Evolutionary conservation across 2,888 invertebrate species (phyloP).

Genomic region (Morpho achilles): DNA sequence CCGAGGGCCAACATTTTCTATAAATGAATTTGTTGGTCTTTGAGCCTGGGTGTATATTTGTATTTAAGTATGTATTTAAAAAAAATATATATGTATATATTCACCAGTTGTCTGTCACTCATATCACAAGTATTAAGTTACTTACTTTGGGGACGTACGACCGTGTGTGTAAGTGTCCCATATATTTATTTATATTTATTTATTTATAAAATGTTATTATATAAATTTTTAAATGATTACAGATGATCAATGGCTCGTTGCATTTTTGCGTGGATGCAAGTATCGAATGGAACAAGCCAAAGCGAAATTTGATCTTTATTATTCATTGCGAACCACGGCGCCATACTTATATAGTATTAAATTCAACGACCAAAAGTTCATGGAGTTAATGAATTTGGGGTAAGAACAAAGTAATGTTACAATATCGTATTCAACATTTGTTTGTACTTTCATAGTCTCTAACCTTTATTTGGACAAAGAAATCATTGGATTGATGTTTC

Average conservation of each 20-base stretch:
- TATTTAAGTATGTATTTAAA: too few relatives aligned
- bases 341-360: constrained; percentile 64
- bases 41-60: too few relatives aligned
- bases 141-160: too few relatives aligned
- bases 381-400: constrained; percentile 42
- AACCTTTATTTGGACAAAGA: not conserved
- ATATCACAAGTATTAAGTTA: too few relatives aligned
- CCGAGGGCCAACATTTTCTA: too few relatives aligned
- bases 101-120: too few relatives aligned
- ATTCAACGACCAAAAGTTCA: constrained; percentile 40
- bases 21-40: too few relatives aligned
- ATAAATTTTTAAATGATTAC: constrained; percentile 5
- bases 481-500: too few relatives aligned
- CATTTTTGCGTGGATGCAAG: constrained; percentile 81
- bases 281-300: constrained; percentile 80
- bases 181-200: too few relatives aligned
- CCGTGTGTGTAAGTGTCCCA: too few relatives aligned
- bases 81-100: too few relatives aligned
- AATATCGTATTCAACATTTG: not conserved
- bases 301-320: constrained; percentile 79
- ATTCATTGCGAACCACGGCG: constrained; percentile 70
- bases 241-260: constrained; percentile 80
- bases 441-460: not conserved
- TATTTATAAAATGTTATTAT: too few relatives aligned
- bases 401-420: constrained; percentile 21